Percentiles rank a stretch among this genome's conserved stretches.
Evolutionary conservation across 2,113 vertebrate genomes (phyloP).

Genomic region (Mirounga angustirostris): DNA sequence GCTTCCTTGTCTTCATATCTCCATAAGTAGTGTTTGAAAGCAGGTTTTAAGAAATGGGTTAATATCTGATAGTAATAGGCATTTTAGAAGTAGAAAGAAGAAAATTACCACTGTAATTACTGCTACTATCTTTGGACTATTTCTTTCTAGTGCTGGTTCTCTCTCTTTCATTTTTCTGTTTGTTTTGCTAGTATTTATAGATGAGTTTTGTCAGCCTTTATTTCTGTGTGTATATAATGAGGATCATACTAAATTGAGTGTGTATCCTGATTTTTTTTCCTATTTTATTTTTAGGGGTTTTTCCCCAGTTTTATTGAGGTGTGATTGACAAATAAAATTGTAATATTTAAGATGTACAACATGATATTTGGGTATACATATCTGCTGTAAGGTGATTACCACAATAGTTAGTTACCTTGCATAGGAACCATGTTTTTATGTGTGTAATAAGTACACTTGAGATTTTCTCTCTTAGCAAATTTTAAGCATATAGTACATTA

Average conservation of each 20-base stretch:
- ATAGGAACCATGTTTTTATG: background rate
- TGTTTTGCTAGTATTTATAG: background rate
- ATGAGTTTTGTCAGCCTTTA: background rate
- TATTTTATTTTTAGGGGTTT: background rate
- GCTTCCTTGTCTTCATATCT: background rate
- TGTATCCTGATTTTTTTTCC: background rate
- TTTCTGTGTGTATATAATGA: background rate
- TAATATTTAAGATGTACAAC: background rate
- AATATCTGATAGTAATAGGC: background rate
- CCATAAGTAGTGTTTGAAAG: background rate
- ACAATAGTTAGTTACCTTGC: background rate
- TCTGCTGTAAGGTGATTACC: background rate
- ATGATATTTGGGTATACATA: background rate
- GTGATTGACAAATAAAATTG: background rate
- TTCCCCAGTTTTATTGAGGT: background rate
- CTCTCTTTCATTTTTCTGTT: background rate
- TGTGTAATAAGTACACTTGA: background rate
- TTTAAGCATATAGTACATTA: fast-evolving
- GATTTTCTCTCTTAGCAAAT: background rate
- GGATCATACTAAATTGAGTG: background rate
- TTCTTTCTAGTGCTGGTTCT: background rate
- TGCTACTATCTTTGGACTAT: background rate
- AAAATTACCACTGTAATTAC: background rate
- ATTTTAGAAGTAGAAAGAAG: conserved; percentile 20
- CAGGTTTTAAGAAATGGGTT: background rate